Percentiles rank a stretch among this genome's conserved stretches.
phyloP scores from a whole-genome alignment of 2,113 vertebrate species.

The Eulacestoma nigropectus region DNA sequence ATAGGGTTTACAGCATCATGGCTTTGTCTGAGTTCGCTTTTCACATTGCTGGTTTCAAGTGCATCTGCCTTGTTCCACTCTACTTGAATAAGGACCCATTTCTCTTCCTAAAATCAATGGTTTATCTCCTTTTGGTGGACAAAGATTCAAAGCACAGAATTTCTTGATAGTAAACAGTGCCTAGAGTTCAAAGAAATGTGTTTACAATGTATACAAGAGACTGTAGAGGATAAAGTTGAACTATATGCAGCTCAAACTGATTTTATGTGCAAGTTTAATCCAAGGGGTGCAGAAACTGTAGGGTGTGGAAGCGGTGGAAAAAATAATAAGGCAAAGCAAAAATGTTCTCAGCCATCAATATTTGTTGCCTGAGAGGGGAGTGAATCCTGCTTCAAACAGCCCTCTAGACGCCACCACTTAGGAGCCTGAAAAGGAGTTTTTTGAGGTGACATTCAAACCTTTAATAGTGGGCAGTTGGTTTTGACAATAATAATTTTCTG shows the following conservation, averaged over 20 bases:
- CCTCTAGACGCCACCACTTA: slow-evolving; percentile 57
- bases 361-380: background rate
- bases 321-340: slow-evolving; percentile 10
- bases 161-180: background rate
- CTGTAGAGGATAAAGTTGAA: slow-evolving; percentile 57
- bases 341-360: slow-evolving; percentile 43
- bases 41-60: slow-evolving; percentile 25
- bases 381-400: slow-evolving; percentile 49
- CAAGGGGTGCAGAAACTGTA: slow-evolving; percentile 42
- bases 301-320: background rate
- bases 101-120: background rate
- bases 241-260: slow-evolving; percentile 33
- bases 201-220: slow-evolving; percentile 39
- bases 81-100: slow-evolving; percentile 5
- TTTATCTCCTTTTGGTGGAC: slow-evolving; percentile 51
- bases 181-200: slow-evolving; percentile 53
- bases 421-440: slow-evolving; percentile 63
- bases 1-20: background rate
- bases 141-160: background rate
- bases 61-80: background rate
- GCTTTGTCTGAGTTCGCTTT: slow-evolving; percentile 3
- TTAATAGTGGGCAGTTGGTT: slow-evolving; percentile 57
- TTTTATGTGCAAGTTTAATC: slow-evolving; percentile 60
- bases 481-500: slow-evolving; percentile 71
- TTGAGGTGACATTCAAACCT: slow-evolving; percentile 79